Evolutionary conservation across 2,888 invertebrate species (phyloP), one percentile per base, ranked within the genome.

Genomic region (Sesia apiformis): DNA sequence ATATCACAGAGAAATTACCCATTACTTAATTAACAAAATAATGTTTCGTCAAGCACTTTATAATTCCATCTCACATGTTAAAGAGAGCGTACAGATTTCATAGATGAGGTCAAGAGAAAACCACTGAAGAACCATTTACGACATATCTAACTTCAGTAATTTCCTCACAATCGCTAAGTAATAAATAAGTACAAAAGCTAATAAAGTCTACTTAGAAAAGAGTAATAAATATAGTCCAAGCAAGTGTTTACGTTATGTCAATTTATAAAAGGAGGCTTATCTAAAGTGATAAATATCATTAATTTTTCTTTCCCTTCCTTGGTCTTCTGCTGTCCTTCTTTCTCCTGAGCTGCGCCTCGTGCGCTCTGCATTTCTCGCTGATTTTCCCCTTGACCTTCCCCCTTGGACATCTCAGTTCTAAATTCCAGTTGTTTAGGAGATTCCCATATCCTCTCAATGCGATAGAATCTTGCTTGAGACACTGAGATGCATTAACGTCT

Each of bases 381-480:
- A 60, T 43, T 53, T 55, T 57, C 4, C 52, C 5, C 41, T 75
- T 77, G 59, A 50, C 39, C 39, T 79, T 83, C 58, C 66, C 71
- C 6, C 65, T 61, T 6, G 84, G 80, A 67, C 84, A 86, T 55
- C 77, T 82, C 59, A 92, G 83, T 55, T 91, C 90, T 40, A 74
- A 80, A 53, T 84, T 84, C 91, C 93, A 93, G 65, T 92, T 91
- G 69, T 90, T 90, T 5, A 93, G 76, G 58, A 92, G 90, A 51
- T 84, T 90, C 41, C 88, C 89, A 68, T 93, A 92, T 5, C 90
- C 89, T 61, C 90, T 88, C 56, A 93, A 84, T 3, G 93, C 91
- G 41, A 92, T 91, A 69, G 91, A 90, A 69, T 93, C 93, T 61
- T 92, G 90, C 59, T 91, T 88, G 52, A 92, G 78, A 67, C 91